These are phyloP conservation scores for Willisornis vidua DNA, from an alignment of 2,113 vertebrate genomes.

Conservation along the genomic window DNA sequence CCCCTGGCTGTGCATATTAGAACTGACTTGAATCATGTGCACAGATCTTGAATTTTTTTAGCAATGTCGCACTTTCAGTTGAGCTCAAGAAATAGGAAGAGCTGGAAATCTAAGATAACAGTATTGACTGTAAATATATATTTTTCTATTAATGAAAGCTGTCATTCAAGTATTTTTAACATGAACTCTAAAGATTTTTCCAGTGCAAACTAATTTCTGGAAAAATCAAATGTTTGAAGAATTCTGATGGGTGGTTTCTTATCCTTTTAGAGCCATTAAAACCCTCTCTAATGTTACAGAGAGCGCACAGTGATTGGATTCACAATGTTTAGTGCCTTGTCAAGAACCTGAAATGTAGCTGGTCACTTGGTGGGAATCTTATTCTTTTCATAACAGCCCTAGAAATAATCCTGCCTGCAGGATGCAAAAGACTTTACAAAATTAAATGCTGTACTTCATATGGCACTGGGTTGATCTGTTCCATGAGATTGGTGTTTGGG, in stretches of 20 bases:
- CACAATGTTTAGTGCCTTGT: conserved; percentile 72
- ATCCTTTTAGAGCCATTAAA: conserved; percentile 60
- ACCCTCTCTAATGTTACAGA: conserved; percentile 48
- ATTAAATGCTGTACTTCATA: neutral
- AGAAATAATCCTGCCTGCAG: neutral
- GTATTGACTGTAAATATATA: conserved; percentile 70
- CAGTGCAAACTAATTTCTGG: conserved; percentile 50
- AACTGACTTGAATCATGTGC: conserved; percentile 1
- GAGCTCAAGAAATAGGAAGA: conserved; percentile 60
- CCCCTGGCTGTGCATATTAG: conserved; percentile 17
- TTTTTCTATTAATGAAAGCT: conserved; percentile 68
- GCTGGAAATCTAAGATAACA: conserved; percentile 64
- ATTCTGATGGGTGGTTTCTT: conserved; percentile 45
- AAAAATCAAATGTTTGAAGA: conserved; percentile 56
- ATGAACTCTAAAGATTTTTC: conserved; percentile 58
- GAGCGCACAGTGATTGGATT: conserved; percentile 58
- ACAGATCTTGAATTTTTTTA: conserved; percentile 41
- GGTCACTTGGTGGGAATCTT: neutral
- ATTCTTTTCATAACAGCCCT: neutral
- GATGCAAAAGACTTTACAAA: neutral
- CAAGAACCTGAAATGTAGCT: conserved; percentile 13
- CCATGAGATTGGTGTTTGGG: neutral
- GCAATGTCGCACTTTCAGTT: conserved; percentile 68
- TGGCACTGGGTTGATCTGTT: neutral
- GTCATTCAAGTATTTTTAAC: conserved; percentile 63